Conservation (phyloP, 2,113 vertebrate species). For the Isichthys henryi region DNA sequence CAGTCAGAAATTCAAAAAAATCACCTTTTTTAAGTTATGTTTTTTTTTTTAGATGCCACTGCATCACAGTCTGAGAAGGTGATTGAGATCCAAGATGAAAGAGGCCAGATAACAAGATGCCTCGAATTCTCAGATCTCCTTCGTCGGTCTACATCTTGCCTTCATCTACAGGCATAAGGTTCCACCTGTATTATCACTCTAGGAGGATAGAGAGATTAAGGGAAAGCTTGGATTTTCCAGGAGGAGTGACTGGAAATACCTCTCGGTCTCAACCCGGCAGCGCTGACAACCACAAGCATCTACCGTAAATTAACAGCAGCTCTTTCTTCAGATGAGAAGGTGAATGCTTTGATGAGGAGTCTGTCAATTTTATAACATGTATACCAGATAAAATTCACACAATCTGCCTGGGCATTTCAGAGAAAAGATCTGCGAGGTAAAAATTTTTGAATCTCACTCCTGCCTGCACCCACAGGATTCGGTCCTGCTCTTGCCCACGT, state of each 20-base stretch:
- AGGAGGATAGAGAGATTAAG: conserved; percentile 55
- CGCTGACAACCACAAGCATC: not conserved
- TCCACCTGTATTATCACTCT: not conserved
- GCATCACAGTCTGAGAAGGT: not conserved
- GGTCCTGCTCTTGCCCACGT: not conserved
- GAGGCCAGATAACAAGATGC: not conserved
- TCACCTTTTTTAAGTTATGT: not conserved
- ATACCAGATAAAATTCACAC: not conserved
- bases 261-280: not conserved
- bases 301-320: not conserved
- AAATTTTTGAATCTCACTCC: not conserved
- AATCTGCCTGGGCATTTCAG: not conserved
- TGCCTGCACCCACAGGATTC: not conserved
- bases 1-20: no score
- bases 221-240: conserved; percentile 26
- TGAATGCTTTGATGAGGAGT: not conserved
- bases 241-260: not conserved
- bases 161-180: conserved; percentile 16
- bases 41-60: not conserved
- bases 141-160: not conserved
- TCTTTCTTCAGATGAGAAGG: not conserved
- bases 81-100: not conserved
- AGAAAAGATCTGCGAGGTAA: not conserved
- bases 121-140: not conserved
- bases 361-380: not conserved